These are phyloP conservation scores for Sebastes matsubarae DNA, from an alignment of 2,797 vertebrate genomes.

Conservation along the genomic window DNA sequence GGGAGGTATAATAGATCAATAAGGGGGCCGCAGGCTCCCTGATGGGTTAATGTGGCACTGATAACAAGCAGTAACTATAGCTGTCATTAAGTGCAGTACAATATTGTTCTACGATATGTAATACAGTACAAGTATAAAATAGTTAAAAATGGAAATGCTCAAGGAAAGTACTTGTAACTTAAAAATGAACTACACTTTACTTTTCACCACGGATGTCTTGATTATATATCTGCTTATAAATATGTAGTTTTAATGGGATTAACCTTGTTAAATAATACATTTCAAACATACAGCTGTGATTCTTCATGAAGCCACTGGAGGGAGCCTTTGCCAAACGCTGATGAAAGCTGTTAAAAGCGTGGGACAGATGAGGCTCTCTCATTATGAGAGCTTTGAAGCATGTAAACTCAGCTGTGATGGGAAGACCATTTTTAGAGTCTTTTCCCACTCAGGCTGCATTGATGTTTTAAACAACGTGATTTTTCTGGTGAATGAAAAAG, in stretches of 20 bases:
- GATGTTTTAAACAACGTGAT: neutral
- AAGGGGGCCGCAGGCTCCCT: neutral
- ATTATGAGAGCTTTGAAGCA: slow-evolving; percentile 4
- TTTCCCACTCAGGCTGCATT: neutral
- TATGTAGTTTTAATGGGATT: neutral
- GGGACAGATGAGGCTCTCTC: neutral
- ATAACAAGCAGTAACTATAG: neutral
- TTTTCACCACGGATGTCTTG: neutral
- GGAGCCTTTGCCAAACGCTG: neutral
- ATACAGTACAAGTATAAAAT: neutral
- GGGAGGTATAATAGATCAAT: neutral
- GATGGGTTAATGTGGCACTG: neutral
- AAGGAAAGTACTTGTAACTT: neutral
- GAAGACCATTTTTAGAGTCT: slow-evolving; percentile 4
- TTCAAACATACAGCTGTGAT: neutral
- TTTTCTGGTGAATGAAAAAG: neutral
- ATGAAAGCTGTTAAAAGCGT: neutral
- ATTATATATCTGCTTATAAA: neutral
- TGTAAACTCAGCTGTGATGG: neutral
- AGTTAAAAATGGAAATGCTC: neutral
- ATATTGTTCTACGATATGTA: neutral
- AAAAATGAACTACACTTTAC: neutral
- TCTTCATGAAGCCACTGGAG: slow-evolving; percentile 9
- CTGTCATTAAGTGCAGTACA: neutral
- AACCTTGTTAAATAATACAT: neutral